Conservation (phyloP, 2,797 vertebrate species). For the Rhinichthys osculus region DNA sequence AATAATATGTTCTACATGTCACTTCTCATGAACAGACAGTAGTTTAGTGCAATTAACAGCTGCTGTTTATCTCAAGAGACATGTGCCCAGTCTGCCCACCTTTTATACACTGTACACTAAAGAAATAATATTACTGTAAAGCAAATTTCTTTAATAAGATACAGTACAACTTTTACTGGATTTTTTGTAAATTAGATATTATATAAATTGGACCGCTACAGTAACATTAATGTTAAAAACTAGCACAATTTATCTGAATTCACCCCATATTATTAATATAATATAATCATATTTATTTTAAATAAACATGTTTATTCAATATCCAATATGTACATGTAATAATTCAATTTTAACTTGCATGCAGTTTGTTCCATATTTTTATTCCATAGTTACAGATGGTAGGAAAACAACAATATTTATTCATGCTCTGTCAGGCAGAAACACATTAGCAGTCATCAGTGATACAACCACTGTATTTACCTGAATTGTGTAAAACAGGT, state of each 20-base stretch:
- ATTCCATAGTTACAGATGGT: neutral
- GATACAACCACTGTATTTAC: slow-evolving; percentile 21
- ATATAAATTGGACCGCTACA: neutral
- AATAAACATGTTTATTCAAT: neutral
- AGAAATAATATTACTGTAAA: neutral
- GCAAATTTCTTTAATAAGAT: neutral
- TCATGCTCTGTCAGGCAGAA: slow-evolving; percentile 17
- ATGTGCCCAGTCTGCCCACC: neutral
- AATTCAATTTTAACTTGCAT: neutral
- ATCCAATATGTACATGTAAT: neutral
- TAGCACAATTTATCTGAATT: neutral
- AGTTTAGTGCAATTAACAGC: slow-evolving; percentile 4
- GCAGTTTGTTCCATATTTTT: neutral
- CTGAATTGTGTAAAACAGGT: slow-evolving; percentile 27
- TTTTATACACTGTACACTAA: neutral
- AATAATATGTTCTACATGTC: slow-evolving; percentile 27
- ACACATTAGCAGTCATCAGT: neutral
- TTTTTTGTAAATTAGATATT: neutral
- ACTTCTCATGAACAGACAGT: neutral
- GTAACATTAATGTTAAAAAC: neutral
- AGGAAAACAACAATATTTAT: neutral
- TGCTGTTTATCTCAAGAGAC: neutral
- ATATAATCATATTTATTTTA: neutral
- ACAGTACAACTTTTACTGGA: neutral
- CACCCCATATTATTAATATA: neutral